Evolutionary conservation across 2,888 invertebrate genomes (phyloP), one percentile per base, ranked within the genome.

Genomic region (Tillus elongatus): DNA sequence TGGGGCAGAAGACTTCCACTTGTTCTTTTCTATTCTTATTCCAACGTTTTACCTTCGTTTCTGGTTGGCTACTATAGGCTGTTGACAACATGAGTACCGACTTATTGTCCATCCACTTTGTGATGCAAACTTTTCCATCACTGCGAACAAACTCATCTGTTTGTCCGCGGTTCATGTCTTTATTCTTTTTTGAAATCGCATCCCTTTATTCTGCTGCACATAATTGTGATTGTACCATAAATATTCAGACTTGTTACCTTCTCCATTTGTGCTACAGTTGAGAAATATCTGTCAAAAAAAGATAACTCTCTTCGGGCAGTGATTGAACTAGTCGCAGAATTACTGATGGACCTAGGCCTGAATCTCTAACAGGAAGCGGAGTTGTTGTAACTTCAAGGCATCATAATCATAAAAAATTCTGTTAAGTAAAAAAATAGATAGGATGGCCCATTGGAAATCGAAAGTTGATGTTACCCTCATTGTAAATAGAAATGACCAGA

Each of bases 121-220:
- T 32, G 47, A 27, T 54, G 52, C 38, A 45, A 52, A 53, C 55
- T 55, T 42, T 56, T 35, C 43, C 49, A 29, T 53, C 51, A 34
- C 24, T 19, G 24, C 24, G 24, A 19, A 19, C 24, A n/a, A 19
- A n/a, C 24, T 19, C 24, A 19, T 19, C 24, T 19, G 24, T 19
- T 19, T 19, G 24, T 19, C n/a, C 24, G n/a, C n/a, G 24, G n/a
- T n/a, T n/a, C 44, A 49, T 46, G 8, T 15, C 27, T 4, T 28
- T 37, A 37, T 55, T 8, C 46, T 39, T 44, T 47, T 36, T 43
- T 42, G 39, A 49, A 46, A 24, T 32, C 35, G 37, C 41, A 45
- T 33, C 12, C 15, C 4, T 37, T 38, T 24, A 45, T 24, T 24
- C 41, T 31, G 39, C 43, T 46, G 4, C 41, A 28, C 33, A 35